Evolutionary conservation across 2,888 invertebrate species (phyloP).

Genomic region (Anorthoa munda): DNA sequence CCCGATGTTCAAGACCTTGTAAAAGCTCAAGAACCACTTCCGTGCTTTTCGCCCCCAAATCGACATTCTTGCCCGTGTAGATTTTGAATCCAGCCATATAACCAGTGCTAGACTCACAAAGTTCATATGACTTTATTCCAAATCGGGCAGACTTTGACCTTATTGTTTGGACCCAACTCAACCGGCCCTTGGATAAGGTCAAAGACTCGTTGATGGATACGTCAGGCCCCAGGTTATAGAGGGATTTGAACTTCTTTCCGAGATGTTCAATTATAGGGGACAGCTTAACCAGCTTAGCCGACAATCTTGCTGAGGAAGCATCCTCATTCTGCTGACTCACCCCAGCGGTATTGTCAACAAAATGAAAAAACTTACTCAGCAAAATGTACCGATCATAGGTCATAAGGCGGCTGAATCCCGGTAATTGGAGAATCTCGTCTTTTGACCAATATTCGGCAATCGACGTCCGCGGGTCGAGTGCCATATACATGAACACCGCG

Average conservation of each 20-base stretch:
- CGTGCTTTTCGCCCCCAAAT: constrained; percentile 18
- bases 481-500: constrained; percentile 51
- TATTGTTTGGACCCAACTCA: constrained; percentile 58
- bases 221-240: constrained; percentile 24
- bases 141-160: constrained; percentile 54
- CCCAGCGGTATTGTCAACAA: constrained; percentile 14
- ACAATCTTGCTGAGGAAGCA: constrained; percentile 15
- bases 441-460: constrained; percentile 53
- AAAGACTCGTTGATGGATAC: constrained; percentile 60
- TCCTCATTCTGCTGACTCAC: constrained; percentile 8
- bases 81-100: constrained; percentile 54
- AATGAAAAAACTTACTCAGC: constrained; percentile 52
- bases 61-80: constrained; percentile 36
- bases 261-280: constrained; percentile 44
- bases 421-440: constrained; percentile 49
- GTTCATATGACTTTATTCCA: constrained; percentile 58
- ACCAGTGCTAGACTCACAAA: constrained; percentile 59
- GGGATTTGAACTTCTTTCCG: constrained; percentile 30
- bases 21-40: constrained; percentile 37
- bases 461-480: constrained; percentile 41
- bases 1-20: constrained; percentile 53
- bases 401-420: constrained; percentile 39
- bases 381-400: constrained; percentile 32
- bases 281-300: constrained; percentile 15
- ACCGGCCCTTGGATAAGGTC: constrained; percentile 59